Percentiles rank a stretch among this genome's conserved stretches.
These are phyloP conservation scores for Nebria ingens DNA, from an alignment of 1,140 invertebrate species.

Conservation along the genomic window DNA sequence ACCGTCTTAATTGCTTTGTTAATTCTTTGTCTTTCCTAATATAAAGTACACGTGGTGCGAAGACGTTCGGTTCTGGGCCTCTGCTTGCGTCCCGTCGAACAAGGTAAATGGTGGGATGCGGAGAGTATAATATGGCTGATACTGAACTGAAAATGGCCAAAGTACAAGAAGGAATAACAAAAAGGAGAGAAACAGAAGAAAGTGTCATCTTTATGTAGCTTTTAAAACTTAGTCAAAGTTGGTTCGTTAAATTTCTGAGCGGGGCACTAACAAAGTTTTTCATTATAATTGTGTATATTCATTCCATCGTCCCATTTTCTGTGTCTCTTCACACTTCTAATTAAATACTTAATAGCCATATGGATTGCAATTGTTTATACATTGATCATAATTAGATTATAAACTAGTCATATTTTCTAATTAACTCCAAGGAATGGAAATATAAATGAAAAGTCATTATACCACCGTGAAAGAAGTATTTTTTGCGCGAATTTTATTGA, in stretches of 20 bases:
- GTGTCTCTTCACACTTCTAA: neutral
- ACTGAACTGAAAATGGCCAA: constrained; percentile 1
- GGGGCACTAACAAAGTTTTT: constrained; percentile 6
- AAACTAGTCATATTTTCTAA: too few species aligned
- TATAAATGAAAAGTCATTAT: too few species aligned
- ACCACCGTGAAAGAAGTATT: too few species aligned
- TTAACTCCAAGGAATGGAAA: too few species aligned
- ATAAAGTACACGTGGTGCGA: constrained; percentile 9
- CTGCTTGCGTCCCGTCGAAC: neutral
- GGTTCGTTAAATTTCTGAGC: constrained; percentile 6
- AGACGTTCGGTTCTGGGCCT: too few species aligned
- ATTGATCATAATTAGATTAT: too few species aligned
- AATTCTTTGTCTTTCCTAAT: constrained; percentile 7
- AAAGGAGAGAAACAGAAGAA: neutral
- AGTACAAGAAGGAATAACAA: constrained; percentile 4
- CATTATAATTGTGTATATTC: constrained; percentile 6
- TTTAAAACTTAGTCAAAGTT: constrained; percentile 1
- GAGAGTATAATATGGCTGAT: neutral
- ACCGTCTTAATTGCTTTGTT: constrained; percentile 8
- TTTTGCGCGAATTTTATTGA: too few species aligned
- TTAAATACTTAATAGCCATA: neutral
- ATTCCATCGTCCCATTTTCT: too few species aligned
- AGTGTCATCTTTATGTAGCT: constrained; percentile 7
- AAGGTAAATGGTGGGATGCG: neutral
- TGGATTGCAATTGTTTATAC: neutral